These are phyloP conservation scores for Microcebus ravelobensis DNA, from an alignment of 2,113 vertebrate genomes.

Conservation along the genomic window DNA sequence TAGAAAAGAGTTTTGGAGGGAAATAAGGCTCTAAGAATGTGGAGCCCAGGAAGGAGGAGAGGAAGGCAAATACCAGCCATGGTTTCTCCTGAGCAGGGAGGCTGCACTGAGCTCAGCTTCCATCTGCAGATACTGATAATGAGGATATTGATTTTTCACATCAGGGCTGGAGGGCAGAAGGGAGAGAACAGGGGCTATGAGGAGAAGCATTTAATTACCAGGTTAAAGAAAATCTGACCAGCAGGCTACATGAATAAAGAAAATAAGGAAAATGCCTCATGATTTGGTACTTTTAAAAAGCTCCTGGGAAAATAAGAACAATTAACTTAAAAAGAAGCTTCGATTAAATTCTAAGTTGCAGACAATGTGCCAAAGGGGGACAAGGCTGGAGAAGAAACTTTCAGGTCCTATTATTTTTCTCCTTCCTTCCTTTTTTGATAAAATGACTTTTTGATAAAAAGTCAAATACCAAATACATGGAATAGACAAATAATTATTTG, in stretches of 20 bases:
- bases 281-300: conserved; percentile 22
- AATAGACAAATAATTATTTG: neutral
- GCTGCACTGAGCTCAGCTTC: neutral
- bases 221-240: conserved; percentile 34
- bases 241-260: neutral
- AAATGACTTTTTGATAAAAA: conserved; percentile 26
- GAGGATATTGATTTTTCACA: conserved; percentile 9
- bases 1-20: neutral
- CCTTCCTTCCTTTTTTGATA: neutral
- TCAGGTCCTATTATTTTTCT: neutral
- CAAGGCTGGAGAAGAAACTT: neutral
- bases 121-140: neutral
- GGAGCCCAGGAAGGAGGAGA: neutral
- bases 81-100: neutral
- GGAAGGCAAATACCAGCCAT: neutral
- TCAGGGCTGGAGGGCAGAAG: neutral
- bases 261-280: conserved; percentile 16
- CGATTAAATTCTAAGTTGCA: neutral
- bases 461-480: neutral
- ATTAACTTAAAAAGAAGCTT: conserved; percentile 20
- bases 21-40: neutral
- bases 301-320: neutral
- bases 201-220: conserved; percentile 40
- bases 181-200: neutral
- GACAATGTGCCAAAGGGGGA: neutral